Conservation (phyloP, 2,797 vertebrate genomes). For the Enteromius anoplus region DNA sequence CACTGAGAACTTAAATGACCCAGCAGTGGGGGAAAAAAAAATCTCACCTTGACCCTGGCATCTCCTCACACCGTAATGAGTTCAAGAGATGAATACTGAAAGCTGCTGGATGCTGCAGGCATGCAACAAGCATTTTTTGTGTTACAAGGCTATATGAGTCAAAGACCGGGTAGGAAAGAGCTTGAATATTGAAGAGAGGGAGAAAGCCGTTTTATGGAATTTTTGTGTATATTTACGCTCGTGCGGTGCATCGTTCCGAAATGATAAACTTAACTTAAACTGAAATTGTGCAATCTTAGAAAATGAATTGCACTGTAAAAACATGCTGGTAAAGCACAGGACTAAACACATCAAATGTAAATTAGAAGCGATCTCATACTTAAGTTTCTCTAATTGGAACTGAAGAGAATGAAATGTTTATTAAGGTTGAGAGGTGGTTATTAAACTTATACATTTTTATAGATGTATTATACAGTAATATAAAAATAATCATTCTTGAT, state of each 20-base stretch:
- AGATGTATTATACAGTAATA: background rate
- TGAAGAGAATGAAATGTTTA: background rate
- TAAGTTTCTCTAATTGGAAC: background rate
- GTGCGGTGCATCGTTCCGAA: background rate
- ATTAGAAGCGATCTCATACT: background rate
- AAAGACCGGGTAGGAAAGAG: background rate
- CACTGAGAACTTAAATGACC: slow-evolving; percentile 14
- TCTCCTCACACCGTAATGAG: slow-evolving; percentile 12
- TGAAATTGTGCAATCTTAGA: background rate
- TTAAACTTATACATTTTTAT: background rate
- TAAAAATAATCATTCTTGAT: slow-evolving; percentile 2
- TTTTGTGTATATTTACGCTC: background rate
- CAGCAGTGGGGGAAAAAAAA: background rate
- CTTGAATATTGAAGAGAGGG: background rate
- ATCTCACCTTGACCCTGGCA: slow-evolving; percentile 32
- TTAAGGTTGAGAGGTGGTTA: background rate
- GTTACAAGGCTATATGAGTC: background rate
- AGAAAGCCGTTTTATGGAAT: background rate
- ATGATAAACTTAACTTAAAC: background rate
- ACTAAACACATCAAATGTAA: background rate
- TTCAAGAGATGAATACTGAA: slow-evolving; percentile 33
- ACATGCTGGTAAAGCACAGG: background rate
- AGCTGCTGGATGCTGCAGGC: background rate
- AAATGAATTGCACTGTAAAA: background rate
- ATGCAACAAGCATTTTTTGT: slow-evolving; percentile 17